These are phyloP conservation scores for Alectura lathami DNA, from an alignment of 2,113 vertebrate genomes.

Conservation along the genomic window DNA sequence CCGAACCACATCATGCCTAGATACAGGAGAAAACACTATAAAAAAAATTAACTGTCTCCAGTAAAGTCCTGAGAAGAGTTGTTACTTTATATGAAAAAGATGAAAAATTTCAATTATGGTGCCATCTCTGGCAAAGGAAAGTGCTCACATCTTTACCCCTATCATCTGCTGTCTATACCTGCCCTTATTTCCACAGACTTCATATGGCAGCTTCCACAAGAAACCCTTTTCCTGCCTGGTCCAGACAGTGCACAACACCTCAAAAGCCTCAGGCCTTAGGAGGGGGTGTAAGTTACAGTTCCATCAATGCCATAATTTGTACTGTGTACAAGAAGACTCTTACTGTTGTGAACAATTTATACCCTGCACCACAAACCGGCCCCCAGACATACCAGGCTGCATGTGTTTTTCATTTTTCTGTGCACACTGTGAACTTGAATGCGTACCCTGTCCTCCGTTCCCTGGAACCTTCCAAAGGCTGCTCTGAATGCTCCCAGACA, in stretches of 20 bases:
- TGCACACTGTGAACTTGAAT: accelerated
- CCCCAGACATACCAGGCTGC: not conserved
- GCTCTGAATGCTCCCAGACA: not conserved
- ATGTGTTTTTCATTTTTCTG: accelerated
- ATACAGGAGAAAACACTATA: not conserved
- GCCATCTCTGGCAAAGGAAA: not conserved
- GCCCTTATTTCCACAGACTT: not conserved
- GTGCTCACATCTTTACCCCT: not conserved
- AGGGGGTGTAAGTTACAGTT: accelerated
- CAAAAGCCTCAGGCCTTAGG: accelerated
- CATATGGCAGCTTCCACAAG: not conserved
- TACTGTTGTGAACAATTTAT: not conserved
- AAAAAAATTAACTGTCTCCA: not conserved
- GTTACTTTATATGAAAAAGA: not conserved
- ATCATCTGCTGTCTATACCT: not conserved
- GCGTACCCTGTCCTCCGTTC: no score
- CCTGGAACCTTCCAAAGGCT: not conserved
- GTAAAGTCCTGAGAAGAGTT: not conserved
- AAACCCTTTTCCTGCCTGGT: not conserved
- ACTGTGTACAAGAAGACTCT: accelerated
- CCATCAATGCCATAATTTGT: accelerated
- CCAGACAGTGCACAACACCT: accelerated
- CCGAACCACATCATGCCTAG: not conserved
- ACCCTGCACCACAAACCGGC: not conserved
- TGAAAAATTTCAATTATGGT: not conserved